Evolutionary conservation across 2,113 vertebrate genomes (phyloP), one percentile per base, ranked within the genome.

Genomic region (Scytalopus superciliaris): DNA sequence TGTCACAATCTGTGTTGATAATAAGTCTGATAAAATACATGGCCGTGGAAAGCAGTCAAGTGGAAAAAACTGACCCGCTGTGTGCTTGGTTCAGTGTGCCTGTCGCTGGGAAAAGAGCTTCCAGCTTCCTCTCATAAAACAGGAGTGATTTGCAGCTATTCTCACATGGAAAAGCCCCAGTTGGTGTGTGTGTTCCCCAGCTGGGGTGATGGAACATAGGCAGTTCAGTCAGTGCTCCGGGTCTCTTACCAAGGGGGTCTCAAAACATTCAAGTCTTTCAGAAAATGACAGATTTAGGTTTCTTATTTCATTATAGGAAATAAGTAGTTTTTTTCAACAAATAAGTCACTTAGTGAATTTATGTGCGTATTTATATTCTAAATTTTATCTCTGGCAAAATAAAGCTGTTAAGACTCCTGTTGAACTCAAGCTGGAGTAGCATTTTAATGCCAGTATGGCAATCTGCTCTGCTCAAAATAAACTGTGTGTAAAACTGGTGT

Each of bases 331-430:
- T 89, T 53, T 40, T 14, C 39, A 88, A 14, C 35, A 86, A 35
- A 59, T 60, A 85, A 64, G 22, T 87, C 53, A 37, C 50, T 13
- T 52, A 18, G 37, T 62, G 33, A 62, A 67, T 89, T 84, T 90
- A n/a, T 70, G 33, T 84, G 50, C 4, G 1, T 80, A 53, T 85
- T 93, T 88, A 79, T 33, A 12, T 53, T 50, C 79, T 77, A 14
- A 50, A 93, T 90, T 85, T 88, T 59, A 19, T 87, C 68, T 66
- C 42, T 81, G 88, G 90, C 63, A 85, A 70, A 90, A 76, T 84
- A 80, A 94, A 93, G 56, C 82, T 88, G 85, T 80, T 92, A 42
- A 60, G 64, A 16, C 66, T 91, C 69, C 52, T 44, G 57, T 19
- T 82, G 81, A 67, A 78, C 84, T 95, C 66, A 53, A 79, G 70